Conservation (phyloP, 2,888 invertebrate genomes). For the Scrobipalpa atriplicella region DNA sequence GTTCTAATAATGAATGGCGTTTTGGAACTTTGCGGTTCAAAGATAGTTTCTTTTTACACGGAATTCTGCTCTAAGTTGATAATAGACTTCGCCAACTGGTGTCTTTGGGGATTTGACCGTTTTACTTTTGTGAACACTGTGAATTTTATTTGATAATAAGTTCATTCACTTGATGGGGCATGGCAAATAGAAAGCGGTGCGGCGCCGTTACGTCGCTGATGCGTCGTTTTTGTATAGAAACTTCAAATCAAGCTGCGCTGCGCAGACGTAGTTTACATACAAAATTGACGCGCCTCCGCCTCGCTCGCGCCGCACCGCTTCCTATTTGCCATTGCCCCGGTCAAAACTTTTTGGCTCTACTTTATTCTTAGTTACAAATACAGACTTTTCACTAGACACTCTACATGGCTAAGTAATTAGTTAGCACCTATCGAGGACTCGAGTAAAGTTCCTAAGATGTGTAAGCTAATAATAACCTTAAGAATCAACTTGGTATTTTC, state of each 20-base stretch:
- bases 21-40: not conserved
- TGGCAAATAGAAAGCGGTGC: no score
- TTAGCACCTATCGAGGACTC: no score
- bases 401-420: not conserved
- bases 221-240: no score
- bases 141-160: not conserved
- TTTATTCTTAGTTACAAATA: not conserved
- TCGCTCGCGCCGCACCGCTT: no score
- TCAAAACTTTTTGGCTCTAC: not conserved
- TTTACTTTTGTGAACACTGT: not conserved
- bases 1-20: constrained; percentile 10
- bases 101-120: not conserved
- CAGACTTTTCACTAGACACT: not conserved
- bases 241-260: no score
- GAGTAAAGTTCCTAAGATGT: not conserved
- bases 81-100: not conserved
- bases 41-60: constrained; percentile 14
- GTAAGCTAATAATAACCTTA: not conserved
- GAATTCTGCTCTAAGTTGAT: constrained; percentile 2
- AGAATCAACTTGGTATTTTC: not conserved
- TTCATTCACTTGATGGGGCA: not conserved
- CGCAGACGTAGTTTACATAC: no score
- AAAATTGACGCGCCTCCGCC: no score
- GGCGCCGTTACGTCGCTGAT: no score
- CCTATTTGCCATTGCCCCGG: no score